phyloP scores from a whole-genome alignment of 1,140 invertebrate species.

The Pogonomyrmex barbatus region DNA sequence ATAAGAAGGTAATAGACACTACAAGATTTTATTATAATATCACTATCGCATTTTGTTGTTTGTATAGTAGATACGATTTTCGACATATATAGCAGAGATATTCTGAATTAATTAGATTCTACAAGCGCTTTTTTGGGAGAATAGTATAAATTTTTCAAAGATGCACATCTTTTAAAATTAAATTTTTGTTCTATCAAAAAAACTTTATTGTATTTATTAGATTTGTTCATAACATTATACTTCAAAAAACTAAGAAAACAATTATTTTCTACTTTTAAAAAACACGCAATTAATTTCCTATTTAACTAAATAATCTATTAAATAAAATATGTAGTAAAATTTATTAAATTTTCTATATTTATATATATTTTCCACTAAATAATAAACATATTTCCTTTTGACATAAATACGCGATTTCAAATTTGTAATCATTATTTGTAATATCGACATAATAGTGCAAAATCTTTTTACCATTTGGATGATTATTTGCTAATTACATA shows the following conservation, averaged over 20 bases:
- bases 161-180: conserved; percentile 63
- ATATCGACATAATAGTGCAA: not conserved
- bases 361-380: not conserved
- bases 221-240: too few relatives aligned
- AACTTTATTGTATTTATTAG: too few relatives aligned
- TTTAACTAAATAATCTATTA: conserved; percentile 14
- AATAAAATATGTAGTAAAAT: conserved; percentile 14
- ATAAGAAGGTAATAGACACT: not conserved
- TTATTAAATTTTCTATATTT: not conserved
- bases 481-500: not conserved
- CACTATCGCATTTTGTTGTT: not conserved
- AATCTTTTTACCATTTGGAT: not conserved
- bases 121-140: conserved; percentile 39
- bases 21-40: not conserved
- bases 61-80: conserved; percentile 7
- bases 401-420: not conserved
- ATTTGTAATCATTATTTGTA: not conserved
- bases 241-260: not conserved
- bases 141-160: conserved; percentile 70
- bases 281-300: not conserved
- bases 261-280: conserved; percentile 12
- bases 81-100: conserved; percentile 1
- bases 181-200: not conserved
- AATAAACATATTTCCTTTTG: not conserved
- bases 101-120: conserved; percentile 61